phyloP scores from a whole-genome alignment of 2,797 vertebrate genomes.

The Chaenodraco wilsoni region DNA sequence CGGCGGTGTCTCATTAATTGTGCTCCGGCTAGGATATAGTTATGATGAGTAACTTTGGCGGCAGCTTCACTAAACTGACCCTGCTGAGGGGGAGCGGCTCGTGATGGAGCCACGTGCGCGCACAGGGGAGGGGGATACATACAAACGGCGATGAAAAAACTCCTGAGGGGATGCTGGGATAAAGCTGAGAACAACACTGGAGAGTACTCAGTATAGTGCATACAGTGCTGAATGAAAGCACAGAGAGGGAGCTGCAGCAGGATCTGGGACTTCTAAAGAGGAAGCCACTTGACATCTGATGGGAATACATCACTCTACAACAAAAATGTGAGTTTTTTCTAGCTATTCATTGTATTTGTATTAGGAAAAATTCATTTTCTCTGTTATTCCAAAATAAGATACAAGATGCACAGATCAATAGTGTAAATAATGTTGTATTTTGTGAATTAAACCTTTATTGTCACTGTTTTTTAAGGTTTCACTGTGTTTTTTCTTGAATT shows the following conservation, averaged over 20 bases:
- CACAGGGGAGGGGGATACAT: neutral
- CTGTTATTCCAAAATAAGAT: too few relatives aligned
- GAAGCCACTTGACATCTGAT: neutral
- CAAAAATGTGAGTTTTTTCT: conserved; percentile 27
- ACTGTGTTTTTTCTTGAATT: neutral
- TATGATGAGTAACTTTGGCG: conserved; percentile 22
- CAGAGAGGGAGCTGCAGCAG: conserved; percentile 11
- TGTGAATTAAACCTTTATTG: too few relatives aligned
- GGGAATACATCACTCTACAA: neutral
- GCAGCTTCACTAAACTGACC: too few relatives aligned
- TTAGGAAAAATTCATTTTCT: neutral
- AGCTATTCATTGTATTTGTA: neutral
- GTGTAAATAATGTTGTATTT: too few relatives aligned
- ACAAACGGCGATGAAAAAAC: neutral
- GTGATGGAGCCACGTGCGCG: conserved; percentile 2
- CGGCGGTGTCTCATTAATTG: conserved; percentile 14
- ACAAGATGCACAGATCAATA: too few relatives aligned
- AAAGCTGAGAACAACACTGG: neutral
- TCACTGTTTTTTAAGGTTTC: too few relatives aligned
- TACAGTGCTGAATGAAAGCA: neutral
- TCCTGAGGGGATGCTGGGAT: neutral
- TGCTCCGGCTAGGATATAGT: neutral
- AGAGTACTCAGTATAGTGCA: neutral
- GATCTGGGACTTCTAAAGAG: neutral
- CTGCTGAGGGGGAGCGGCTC: neutral